phyloP scores from a whole-genome alignment of 2,113 vertebrate genomes.

The Oxyruncus cristatus region DNA sequence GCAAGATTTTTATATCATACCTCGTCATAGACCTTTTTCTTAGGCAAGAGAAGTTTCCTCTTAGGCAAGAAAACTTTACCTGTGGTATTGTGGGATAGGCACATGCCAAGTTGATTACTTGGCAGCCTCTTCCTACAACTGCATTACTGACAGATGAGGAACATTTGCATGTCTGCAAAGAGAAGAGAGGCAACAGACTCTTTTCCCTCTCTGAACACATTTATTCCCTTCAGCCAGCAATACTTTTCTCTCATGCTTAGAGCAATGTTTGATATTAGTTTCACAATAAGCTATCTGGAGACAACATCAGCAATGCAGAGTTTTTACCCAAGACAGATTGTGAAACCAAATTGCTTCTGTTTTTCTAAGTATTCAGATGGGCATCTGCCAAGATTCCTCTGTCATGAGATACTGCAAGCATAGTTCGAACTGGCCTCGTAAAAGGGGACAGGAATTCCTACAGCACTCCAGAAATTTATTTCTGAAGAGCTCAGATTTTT shows the following conservation, averaged over 20 bases:
- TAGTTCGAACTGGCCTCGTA: background rate
- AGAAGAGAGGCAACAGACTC: background rate
- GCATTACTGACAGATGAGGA: background rate
- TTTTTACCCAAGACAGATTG: background rate
- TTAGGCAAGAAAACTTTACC: background rate
- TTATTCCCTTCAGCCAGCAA: background rate
- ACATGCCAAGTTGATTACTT: background rate
- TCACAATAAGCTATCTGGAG: background rate
- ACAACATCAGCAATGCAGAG: background rate
- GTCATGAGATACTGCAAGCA: background rate
- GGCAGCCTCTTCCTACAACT: background rate
- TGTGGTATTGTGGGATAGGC: background rate
- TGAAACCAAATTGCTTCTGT: background rate
- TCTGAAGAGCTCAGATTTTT: background rate
- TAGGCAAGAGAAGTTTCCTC: background rate
- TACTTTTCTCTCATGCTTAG: background rate
- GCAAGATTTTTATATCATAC: background rate
- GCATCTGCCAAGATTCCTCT: background rate
- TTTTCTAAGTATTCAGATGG: background rate
- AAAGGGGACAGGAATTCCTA: background rate
- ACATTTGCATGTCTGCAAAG: background rate
- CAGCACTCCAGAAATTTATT: background rate
- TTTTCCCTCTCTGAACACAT: background rate
- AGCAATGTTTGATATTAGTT: background rate
- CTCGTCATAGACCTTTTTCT: background rate